Percentiles rank a stretch among this genome's conserved stretches.
Evolutionary conservation across 35 echinoderm and acorn worm species (phyloP).

Genomic region (Ophiothrix spiculata): DNA sequence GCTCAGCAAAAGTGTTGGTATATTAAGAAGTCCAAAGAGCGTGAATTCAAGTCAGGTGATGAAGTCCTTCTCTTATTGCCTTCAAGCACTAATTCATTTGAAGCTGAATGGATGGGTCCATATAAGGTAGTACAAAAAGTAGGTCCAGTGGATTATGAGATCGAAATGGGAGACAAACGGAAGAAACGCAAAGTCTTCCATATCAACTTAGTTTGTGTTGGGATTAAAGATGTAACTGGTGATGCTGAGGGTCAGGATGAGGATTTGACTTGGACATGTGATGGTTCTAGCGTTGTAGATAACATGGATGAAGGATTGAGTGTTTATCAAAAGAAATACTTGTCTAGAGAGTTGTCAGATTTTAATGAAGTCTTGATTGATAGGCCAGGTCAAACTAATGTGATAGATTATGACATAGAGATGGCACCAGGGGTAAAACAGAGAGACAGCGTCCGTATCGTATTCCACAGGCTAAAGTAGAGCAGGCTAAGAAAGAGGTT

Average conservation of each 20-base stretch:
- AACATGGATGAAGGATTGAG: not conserved
- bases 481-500: conserved; percentile 9
- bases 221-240: not conserved
- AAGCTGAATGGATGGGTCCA: conserved; percentile 59
- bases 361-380: conserved; percentile 25
- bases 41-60: conserved; percentile 33
- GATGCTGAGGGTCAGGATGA: not conserved
- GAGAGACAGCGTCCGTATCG: not conserved
- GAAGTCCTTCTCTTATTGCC: conserved; percentile 33
- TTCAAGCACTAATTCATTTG: conserved; percentile 25
- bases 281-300: not conserved
- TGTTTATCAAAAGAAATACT: not conserved
- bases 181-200: not conserved
- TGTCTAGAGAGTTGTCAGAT: not conserved
- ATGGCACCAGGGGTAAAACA: not conserved
- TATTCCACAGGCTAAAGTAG: not conserved
- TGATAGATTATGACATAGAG: conserved; percentile 12
- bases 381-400: not conserved
- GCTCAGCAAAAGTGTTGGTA: conserved; percentile 2
- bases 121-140: conserved; percentile 23
- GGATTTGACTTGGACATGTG: no score
- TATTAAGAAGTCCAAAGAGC: not conserved
- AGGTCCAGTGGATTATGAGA: conserved; percentile 19
- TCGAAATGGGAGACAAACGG: conserved; percentile 7
- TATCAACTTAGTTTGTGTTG: no score